Conservation (phyloP, 2,113 vertebrate genomes). For the Salvelinus namaycush region DNA sequence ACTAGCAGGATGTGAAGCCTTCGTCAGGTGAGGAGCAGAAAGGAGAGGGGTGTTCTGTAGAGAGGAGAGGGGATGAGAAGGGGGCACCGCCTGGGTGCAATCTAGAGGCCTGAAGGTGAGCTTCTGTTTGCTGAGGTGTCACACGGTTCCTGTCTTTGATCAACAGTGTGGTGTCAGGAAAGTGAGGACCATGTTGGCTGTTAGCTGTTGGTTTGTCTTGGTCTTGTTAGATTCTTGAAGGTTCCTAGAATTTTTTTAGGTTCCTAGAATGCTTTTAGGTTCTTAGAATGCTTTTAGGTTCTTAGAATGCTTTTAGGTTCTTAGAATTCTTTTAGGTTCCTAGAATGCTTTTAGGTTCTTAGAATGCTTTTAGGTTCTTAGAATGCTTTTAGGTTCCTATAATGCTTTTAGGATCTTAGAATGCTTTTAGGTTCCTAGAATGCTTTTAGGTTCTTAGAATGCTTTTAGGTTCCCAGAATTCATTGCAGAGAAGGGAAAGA, state of each 20-base stretch:
- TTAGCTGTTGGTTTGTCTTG: constrained; percentile 5
- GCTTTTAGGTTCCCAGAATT: not conserved
- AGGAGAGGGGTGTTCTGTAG: constrained; percentile 45
- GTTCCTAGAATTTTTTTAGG: too few relatives aligned
- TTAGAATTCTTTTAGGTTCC: constrained; percentile 4
- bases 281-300: too few relatives aligned
- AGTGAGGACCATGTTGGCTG: not conserved
- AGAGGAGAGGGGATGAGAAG: constrained; percentile 13
- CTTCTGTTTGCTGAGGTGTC: constrained; percentile 34
- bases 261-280: too few relatives aligned
- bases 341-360: constrained; percentile 1
- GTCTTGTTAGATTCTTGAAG: too few relatives aligned
- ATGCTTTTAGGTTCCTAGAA: too few relatives aligned
- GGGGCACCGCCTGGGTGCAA: not conserved
- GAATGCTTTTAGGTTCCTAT: too few relatives aligned
- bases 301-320: too few relatives aligned
- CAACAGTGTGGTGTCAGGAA: too few relatives aligned
- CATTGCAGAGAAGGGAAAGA: not conserved
- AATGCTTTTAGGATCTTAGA: too few relatives aligned
- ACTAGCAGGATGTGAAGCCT: constrained; percentile 42
- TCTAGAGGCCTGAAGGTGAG: constrained; percentile 20
- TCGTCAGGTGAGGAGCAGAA: constrained; percentile 34
- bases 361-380: too few relatives aligned
- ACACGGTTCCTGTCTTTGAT: constrained; percentile 22
- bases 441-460: too few relatives aligned